Evolutionary conservation across 30 jellyfish, hydroid and myxozoan genomes (phyloP).

Genomic region (Pelagia noctiluca): DNA sequence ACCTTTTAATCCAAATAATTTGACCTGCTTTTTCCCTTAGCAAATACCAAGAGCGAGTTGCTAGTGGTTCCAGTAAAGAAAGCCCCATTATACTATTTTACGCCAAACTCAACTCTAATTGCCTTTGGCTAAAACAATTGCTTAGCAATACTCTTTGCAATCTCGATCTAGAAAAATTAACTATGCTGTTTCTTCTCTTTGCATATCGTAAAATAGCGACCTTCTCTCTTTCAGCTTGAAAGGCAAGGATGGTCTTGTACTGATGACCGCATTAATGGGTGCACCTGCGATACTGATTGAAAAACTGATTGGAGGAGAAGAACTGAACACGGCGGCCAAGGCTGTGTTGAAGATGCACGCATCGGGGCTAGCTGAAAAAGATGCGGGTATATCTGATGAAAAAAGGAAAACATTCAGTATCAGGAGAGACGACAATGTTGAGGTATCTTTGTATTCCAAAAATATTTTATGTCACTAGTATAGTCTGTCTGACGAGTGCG

Average conservation of each 20-base stretch:
- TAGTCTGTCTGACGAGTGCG: too few relatives aligned
- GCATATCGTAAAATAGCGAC: neutral
- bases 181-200: too few relatives aligned
- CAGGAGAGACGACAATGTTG: neutral
- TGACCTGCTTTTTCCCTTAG: too few relatives aligned
- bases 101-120: too few relatives aligned
- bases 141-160: too few relatives aligned
- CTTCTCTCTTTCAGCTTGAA: neutral
- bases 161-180: too few relatives aligned
- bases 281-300: constrained; percentile 68
- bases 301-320: constrained; percentile 56
- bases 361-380: constrained; percentile 6
- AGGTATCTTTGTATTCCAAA: neutral
- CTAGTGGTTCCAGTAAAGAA: too few relatives aligned
- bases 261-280: constrained; percentile 73
- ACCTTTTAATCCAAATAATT: too few relatives aligned
- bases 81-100: too few relatives aligned
- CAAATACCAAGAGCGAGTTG: too few relatives aligned
- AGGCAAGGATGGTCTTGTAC: constrained; percentile 17
- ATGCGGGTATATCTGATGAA: neutral
- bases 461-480: neutral
- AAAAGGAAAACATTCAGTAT: neutral
- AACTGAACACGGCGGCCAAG: constrained; percentile 15
- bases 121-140: too few relatives aligned
- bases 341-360: neutral